These are phyloP conservation scores for Haliclona indistincta DNA, from an alignment of 37 sponge, comb jelly and placozoan species.

Conservation along the genomic window DNA sequence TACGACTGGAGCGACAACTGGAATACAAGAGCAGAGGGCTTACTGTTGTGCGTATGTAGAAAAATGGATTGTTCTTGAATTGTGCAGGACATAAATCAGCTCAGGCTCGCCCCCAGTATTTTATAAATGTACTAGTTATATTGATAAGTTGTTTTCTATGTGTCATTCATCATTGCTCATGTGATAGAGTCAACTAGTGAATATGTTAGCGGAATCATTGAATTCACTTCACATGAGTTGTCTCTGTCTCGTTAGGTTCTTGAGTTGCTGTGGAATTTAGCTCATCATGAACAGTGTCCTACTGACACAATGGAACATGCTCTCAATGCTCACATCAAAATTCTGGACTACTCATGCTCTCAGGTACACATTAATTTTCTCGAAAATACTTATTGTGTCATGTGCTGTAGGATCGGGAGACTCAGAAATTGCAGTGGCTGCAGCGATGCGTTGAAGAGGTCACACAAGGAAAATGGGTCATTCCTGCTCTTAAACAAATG, in stretches of 20 bases:
- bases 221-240: not conserved
- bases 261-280: conserved; percentile 91
- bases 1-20: too few species aligned
- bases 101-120: too few species aligned
- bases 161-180: too few species aligned
- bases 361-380: too few species aligned
- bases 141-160: too few species aligned
- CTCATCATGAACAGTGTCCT: conserved; percentile 85
- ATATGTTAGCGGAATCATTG: not conserved
- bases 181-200: not conserved
- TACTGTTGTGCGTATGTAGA: too few species aligned
- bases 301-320: conserved; percentile 95
- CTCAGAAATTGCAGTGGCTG: conserved; percentile 84
- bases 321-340: conserved; percentile 93
- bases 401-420: conserved; percentile 75
- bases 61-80: too few species aligned
- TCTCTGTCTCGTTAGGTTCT: conserved; percentile 59
- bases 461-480: conserved; percentile 72
- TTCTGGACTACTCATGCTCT: conserved; percentile 96
- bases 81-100: too few species aligned
- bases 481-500: conserved; percentile 92
- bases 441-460: conserved; percentile 80
- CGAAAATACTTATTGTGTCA: too few species aligned
- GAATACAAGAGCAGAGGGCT: too few species aligned
- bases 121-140: too few species aligned